A percentile compares a stretch with the other conserved stretches of the same genome.
phyloP scores from a whole-genome alignment of 1,140 invertebrate species.

The Saccostrea glomerata region DNA sequence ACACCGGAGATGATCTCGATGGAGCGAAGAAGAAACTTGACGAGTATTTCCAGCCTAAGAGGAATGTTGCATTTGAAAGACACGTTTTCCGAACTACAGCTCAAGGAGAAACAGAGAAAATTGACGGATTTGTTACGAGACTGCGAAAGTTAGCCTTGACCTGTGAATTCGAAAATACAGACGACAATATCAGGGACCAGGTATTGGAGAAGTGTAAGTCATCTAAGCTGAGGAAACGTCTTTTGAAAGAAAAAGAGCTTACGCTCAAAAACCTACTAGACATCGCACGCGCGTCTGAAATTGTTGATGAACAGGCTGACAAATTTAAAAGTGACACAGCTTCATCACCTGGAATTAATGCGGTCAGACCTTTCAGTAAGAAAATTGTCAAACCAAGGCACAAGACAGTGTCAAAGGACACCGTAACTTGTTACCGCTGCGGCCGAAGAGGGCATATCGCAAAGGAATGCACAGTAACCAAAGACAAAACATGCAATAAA shows the following conservation, averaged over 20 bases:
- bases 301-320: neutral
- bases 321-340: neutral
- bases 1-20: neutral
- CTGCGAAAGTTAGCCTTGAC: neutral
- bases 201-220: neutral
- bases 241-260: slow-evolving; percentile 2
- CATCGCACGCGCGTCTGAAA: neutral
- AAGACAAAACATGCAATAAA: neutral
- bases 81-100: neutral
- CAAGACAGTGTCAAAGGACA: neutral
- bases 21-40: neutral
- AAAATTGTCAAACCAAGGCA: neutral
- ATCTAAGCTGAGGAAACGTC: neutral
- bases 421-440: too few species aligned
- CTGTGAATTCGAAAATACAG: neutral
- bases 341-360: too few species aligned
- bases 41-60: neutral
- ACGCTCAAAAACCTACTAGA: neutral
- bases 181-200: too few species aligned
- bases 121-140: neutral
- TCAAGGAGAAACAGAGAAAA: neutral
- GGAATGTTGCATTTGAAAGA: neutral
- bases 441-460: neutral
- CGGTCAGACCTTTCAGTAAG: neutral
- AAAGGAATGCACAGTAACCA: neutral